phyloP scores from a whole-genome alignment of 2,113 vertebrate species.

The Dascyllus trimaculatus region DNA sequence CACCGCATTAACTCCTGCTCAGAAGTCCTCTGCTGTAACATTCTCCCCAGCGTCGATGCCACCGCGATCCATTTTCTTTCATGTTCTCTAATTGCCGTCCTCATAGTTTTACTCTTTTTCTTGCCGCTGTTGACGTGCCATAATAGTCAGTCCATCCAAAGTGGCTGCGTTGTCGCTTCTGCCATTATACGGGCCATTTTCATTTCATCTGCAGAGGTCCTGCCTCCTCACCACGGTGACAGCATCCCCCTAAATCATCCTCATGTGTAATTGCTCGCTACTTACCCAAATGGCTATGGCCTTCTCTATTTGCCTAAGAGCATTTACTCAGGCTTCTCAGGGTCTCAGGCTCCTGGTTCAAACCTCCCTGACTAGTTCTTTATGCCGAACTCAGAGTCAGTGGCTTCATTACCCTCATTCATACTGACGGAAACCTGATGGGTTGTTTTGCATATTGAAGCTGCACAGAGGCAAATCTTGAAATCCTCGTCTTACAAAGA shows the following conservation, averaged over 20 bases:
- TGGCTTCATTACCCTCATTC: constrained; percentile 57
- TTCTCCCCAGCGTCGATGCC: constrained; percentile 35
- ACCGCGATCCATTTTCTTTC: constrained; percentile 68
- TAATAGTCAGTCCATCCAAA: constrained; percentile 83
- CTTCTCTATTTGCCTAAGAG: constrained; percentile 84
- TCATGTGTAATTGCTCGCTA: constrained; percentile 82
- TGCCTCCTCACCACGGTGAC: constrained; percentile 74
- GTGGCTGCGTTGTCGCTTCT: constrained; percentile 74
- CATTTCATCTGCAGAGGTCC: constrained; percentile 82
- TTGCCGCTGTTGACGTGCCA: constrained; percentile 79
- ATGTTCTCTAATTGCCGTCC: constrained; percentile 78
- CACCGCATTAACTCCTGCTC: constrained; percentile 70
- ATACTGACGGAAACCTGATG: constrained; percentile 30
- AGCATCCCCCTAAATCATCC: constrained; percentile 84
- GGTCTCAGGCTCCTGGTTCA: constrained; percentile 61
- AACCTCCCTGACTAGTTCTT: constrained; percentile 65
- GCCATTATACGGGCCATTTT: constrained; percentile 84
- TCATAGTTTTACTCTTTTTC: constrained; percentile 85
- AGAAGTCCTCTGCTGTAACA: constrained; percentile 65
- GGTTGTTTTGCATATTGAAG: constrained; percentile 44
- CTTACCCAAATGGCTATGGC: constrained; percentile 83
- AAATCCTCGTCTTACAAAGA: background rate
- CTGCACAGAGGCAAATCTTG: background rate
- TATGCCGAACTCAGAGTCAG: constrained; percentile 40
- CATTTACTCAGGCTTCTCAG: constrained; percentile 77